Conservation (phyloP, 2,797 vertebrate genomes). For the Poecilia gillii region DNA sequence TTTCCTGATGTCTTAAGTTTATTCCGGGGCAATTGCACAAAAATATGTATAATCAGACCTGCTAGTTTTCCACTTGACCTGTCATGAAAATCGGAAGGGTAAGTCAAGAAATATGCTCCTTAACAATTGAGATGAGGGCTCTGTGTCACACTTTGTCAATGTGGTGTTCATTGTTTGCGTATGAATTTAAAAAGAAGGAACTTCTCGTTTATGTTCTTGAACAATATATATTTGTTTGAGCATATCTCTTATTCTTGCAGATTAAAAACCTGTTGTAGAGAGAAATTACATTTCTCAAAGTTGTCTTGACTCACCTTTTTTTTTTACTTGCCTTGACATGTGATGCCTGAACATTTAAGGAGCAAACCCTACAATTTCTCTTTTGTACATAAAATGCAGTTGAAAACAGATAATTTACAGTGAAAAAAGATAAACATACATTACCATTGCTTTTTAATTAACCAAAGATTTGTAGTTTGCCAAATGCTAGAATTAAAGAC, state of each 20-base stretch:
- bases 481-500: neutral
- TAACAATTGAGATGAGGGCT: conserved; percentile 47
- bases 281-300: neutral
- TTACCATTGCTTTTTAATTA: neutral
- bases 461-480: neutral
- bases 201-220: neutral
- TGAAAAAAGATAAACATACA: neutral
- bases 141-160: conserved; percentile 37
- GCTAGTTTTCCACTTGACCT: conserved; percentile 78
- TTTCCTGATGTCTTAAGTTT: conserved; percentile 40
- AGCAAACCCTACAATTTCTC: conserved; percentile 7
- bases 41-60: conserved; percentile 58
- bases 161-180: conserved; percentile 1
- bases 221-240: neutral
- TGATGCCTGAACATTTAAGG: conserved; percentile 4
- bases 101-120: conserved; percentile 59
- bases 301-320: neutral
- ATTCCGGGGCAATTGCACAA: conserved; percentile 51
- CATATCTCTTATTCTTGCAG: neutral
- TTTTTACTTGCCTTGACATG: conserved; percentile 15
- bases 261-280: neutral
- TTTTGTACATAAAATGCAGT: conserved; percentile 14
- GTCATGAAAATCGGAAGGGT: conserved; percentile 76
- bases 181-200: conserved; percentile 12
- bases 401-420: neutral